phyloP scores from a whole-genome alignment of 2,888 invertebrate genomes.

The Ectemnius continuus region DNA sequence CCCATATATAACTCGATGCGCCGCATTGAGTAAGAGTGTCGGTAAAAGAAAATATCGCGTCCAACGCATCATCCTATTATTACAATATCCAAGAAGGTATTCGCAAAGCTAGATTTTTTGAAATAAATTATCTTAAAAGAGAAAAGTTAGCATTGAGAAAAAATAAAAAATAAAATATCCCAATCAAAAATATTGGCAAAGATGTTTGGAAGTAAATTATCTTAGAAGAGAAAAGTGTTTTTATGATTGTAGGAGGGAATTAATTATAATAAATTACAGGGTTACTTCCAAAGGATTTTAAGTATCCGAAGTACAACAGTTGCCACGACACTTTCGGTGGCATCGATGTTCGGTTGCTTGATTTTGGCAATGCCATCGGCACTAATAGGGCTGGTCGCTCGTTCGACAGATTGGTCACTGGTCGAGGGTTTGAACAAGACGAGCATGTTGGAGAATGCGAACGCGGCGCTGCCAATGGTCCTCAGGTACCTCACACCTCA shows the following conservation, averaged over 20 bases:
- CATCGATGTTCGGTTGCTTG: constrained; percentile 83
- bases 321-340: constrained; percentile 83
- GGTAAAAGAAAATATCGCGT: too few species aligned
- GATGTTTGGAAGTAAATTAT: too few species aligned
- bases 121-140: too few species aligned
- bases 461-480: constrained; percentile 83
- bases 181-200: too few species aligned
- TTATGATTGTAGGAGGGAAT: too few species aligned
- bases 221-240: too few species aligned
- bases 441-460: constrained; percentile 77
- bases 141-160: too few species aligned
- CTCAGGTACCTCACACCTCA: constrained; percentile 80
- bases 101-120: neutral
- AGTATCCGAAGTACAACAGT: constrained; percentile 82
- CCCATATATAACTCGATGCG: too few species aligned
- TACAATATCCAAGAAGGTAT: neutral
- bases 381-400: constrained; percentile 84
- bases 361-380: constrained; percentile 83
- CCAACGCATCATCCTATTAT: neutral
- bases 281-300: constrained; percentile 85
- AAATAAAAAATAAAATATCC: too few species aligned
- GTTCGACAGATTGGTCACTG: constrained; percentile 80
- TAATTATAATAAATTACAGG: constrained; percentile 65
- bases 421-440: constrained; percentile 72
- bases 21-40: too few species aligned